Evolutionary conservation across 2,888 invertebrate species (phyloP), one percentile per base, ranked within the genome.

Genomic region (Tridacna gigas): DNA sequence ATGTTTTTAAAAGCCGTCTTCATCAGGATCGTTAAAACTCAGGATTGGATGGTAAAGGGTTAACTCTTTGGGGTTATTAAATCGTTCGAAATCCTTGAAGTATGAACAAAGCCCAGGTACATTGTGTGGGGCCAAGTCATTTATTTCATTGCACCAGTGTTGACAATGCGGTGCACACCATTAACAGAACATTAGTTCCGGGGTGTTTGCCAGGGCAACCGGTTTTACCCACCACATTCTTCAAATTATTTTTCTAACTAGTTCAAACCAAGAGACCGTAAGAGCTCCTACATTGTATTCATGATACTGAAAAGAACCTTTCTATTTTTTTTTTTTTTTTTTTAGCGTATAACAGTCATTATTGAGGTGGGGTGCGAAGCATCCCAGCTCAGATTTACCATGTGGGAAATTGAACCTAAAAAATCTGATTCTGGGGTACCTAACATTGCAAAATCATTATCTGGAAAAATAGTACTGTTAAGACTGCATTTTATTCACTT

Each of bases 101-200:
- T 20, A 20, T 56, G 56, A 5, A 56, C 56, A 56, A 1, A 3
- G 9, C 20, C 20, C 1, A 56, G 56, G 11, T 56, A 22, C 71
- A 71, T 51, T 71, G 71, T 71, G 71, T 71, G 71, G 12, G 71
- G 51, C 51, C 3, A 15, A n/a, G 13, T 48, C 22, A 22, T 48
- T 48, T 37, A 51, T 25, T 15, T 51, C 25, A 25, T 71, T 71
- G 47, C 71, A 48, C 51, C 71, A 18, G 71, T 51, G 71, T 71
- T 71, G 71, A 71, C 71, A 71, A 71, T 71, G 71, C 51, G 48
- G 51, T 20, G 9, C 51, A 51, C 47, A 51, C 71, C 71, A 71
- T 71, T 71, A 71, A 51, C 47, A 25, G 26, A 18, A n/a, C 48
- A 71, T 71, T 71, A 71, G 71, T 71, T 71, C 71, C 71, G 71